These are phyloP conservation scores for Caenorhabditis sulstoni DNA, from an alignment of 2,888 invertebrate species.

Conservation along the genomic window DNA sequence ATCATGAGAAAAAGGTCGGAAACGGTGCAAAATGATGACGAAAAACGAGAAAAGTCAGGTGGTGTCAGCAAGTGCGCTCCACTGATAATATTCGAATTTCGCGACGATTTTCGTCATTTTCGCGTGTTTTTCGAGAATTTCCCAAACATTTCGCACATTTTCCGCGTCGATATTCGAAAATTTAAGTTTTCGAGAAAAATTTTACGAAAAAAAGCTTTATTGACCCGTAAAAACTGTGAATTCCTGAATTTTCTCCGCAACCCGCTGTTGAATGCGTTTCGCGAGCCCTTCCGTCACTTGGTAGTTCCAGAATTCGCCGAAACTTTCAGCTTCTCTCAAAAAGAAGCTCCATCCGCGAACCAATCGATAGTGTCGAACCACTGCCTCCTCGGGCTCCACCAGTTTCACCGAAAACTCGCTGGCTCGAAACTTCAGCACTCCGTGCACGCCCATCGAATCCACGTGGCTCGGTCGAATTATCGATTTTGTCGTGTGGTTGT, in stretches of 20 bases:
- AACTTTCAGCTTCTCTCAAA: conserved; percentile 63
- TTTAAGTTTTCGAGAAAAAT: not conserved
- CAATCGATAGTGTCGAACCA: conserved; percentile 66
- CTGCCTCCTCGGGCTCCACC: conserved; percentile 45
- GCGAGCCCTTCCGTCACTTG: conserved; percentile 5
- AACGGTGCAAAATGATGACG: conserved; percentile 33
- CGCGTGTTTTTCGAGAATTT: not conserved
- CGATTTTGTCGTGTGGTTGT: conserved; percentile 66
- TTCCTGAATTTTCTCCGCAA: conserved; percentile 10
- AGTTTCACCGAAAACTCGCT: conserved; percentile 26
- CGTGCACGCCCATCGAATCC: conserved; percentile 67
- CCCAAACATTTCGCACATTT: too few species aligned
- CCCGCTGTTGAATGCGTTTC: conserved; percentile 9
- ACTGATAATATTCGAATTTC: conserved; percentile 19
- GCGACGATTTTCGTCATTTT: not conserved
- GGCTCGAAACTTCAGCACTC: conserved; percentile 53
- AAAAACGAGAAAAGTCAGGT: not conserved
- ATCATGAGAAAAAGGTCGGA: conserved; percentile 7
- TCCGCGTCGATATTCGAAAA: not conserved
- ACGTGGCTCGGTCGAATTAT: conserved; percentile 59
- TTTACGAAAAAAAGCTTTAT: conserved; percentile 12
- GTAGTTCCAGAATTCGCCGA: conserved; percentile 54
- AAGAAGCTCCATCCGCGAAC: conserved; percentile 62
- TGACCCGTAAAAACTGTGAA: conserved; percentile 6
- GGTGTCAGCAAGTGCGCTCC: conserved; percentile 34